A percentile compares a stretch with the other conserved stretches of the same genome.
phyloP scores from a whole-genome alignment of 2,113 vertebrate genomes.

The Jacana jacana region DNA sequence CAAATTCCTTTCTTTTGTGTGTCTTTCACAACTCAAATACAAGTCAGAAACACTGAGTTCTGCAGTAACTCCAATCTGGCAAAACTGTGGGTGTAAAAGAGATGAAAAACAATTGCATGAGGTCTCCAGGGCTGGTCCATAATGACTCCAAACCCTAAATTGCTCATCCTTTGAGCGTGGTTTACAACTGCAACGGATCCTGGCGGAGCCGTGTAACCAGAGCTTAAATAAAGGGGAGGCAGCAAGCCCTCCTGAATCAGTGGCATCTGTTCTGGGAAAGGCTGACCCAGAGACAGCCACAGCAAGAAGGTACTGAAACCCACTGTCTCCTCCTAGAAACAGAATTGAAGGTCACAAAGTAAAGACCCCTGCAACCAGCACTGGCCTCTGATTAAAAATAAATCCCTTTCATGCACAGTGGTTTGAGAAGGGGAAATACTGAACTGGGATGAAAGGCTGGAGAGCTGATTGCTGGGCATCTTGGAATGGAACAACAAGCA shows the following conservation, averaged over 20 bases:
- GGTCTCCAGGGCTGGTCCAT: constrained; percentile 41
- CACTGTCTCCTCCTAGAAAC: constrained; percentile 71
- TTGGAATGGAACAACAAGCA: not conserved
- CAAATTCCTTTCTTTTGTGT: constrained; percentile 3
- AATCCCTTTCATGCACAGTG: constrained; percentile 45
- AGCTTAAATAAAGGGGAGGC: constrained; percentile 72
- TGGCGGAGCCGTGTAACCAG: constrained; percentile 39
- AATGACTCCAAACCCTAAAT: constrained; percentile 64
- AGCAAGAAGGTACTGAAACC: constrained; percentile 71
- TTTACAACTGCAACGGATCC: constrained; percentile 33
- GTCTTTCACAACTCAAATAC: constrained; percentile 26
- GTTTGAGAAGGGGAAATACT: constrained; percentile 29
- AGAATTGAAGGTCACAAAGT: constrained; percentile 60
- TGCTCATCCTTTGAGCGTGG: constrained; percentile 50
- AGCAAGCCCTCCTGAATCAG: constrained; percentile 19
- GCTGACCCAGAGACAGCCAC: constrained; percentile 61
- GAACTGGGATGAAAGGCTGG: constrained; percentile 3
- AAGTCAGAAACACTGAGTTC: constrained; percentile 3
- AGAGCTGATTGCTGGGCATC: not conserved
- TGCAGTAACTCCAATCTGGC: constrained; percentile 12
- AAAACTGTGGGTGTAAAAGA: constrained; percentile 27
- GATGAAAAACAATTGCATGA: constrained; percentile 58
- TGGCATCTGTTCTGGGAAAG: constrained; percentile 66
- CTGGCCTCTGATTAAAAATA: constrained; percentile 67
- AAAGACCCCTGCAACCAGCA: constrained; percentile 56